phyloP scores from a whole-genome alignment of 2,888 invertebrate species.

The Leucophenga maculata region DNA sequence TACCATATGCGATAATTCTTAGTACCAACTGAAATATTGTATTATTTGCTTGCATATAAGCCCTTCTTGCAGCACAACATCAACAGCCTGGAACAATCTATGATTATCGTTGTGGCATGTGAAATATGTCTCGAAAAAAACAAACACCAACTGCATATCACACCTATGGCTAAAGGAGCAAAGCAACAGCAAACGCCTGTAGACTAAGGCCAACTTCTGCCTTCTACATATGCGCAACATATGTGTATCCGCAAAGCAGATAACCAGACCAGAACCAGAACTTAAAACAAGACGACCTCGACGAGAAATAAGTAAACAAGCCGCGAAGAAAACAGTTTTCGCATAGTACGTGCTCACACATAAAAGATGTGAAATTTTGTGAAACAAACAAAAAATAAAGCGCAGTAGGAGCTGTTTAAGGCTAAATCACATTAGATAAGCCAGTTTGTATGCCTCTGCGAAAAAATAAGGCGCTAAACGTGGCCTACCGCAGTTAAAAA shows the following conservation, averaged over 20 bases:
- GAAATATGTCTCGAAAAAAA: neutral
- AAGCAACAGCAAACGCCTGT: conserved; percentile 13
- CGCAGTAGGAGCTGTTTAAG: conserved; percentile 28
- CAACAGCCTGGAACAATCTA: too few species aligned
- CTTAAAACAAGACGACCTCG: neutral
- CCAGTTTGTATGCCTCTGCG: neutral
- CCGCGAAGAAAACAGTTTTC: neutral
- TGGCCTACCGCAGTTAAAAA: neutral
- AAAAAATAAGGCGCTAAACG: conserved; percentile 58
- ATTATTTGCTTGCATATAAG: too few species aligned
- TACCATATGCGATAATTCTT: too few species aligned
- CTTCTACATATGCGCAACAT: conserved; percentile 47
- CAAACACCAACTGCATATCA: conserved; percentile 31
- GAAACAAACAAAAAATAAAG: neutral
- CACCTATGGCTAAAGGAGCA: conserved; percentile 37
- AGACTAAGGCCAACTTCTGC: neutral
- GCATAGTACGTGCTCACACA: conserved; percentile 19
- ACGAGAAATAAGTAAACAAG: too few species aligned
- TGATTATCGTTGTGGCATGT: neutral
- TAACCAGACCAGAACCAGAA: too few species aligned
- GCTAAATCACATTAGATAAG: conserved; percentile 1
- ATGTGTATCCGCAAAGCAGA: conserved; percentile 37
- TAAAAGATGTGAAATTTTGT: neutral
- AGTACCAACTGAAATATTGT: too few species aligned
- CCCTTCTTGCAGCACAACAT: too few species aligned